These are phyloP conservation scores for Philereme transversata DNA, from an alignment of 2,888 invertebrate genomes.

Conservation along the genomic window DNA sequence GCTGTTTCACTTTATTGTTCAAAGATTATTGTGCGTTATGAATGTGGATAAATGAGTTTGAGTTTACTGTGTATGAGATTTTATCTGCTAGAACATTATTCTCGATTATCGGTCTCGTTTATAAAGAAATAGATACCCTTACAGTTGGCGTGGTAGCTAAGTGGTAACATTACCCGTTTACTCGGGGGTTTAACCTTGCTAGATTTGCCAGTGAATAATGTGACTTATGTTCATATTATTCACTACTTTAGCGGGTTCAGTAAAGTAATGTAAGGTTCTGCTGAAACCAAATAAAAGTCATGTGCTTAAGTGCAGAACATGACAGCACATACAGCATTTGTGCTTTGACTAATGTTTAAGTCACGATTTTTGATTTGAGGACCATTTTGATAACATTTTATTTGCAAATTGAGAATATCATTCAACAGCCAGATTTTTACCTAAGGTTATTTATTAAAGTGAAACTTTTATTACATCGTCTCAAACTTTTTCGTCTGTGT, in stretches of 20 bases:
- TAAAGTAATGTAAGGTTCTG: not conserved
- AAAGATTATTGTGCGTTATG: slow-evolving; percentile 18
- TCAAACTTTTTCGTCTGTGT: too few species aligned
- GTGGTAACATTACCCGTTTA: slow-evolving; percentile 9
- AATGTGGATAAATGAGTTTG: slow-evolving; percentile 24
- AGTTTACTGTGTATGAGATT: slow-evolving; percentile 20
- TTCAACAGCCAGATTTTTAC: too few species aligned
- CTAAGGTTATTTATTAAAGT: too few species aligned
- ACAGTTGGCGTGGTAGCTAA: slow-evolving; percentile 5
- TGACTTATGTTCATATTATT: slow-evolving; percentile 13
- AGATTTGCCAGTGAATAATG: slow-evolving; percentile 14
- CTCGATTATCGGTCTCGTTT: slow-evolving; percentile 24
- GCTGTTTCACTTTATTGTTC: slow-evolving; percentile 22
- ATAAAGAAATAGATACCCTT: slow-evolving; percentile 17
- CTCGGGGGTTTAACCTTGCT: slow-evolving; percentile 6
- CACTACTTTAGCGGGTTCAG: slow-evolving; percentile 1
- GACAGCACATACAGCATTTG: too few species aligned
- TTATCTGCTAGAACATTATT: slow-evolving; percentile 22
- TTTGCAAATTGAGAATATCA: too few species aligned
- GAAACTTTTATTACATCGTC: too few species aligned
- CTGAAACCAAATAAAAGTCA: not conserved
- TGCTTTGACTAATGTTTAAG: too few species aligned
- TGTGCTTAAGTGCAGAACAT: too few species aligned
- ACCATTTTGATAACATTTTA: too few species aligned
- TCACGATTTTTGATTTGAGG: too few species aligned